Conservation (phyloP, 2,888 invertebrate genomes). For the Pollenia griseotomentosa region DNA sequence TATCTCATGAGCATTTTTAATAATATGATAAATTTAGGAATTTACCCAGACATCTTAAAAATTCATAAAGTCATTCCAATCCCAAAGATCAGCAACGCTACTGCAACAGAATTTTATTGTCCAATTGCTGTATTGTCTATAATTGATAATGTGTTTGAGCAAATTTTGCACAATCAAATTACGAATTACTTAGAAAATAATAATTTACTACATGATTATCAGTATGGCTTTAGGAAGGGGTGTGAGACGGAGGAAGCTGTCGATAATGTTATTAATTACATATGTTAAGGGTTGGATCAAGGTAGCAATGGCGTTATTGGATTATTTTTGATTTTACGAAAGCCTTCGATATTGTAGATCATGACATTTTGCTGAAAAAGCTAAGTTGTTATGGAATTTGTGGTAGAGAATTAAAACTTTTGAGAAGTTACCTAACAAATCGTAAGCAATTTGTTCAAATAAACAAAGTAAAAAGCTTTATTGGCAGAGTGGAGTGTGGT, state of each 20-base stretch:
- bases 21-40: neutral
- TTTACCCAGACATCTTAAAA: slow-evolving; percentile 40
- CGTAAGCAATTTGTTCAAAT: slow-evolving; percentile 16
- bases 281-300: slow-evolving; percentile 22
- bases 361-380: slow-evolving; percentile 9
- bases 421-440: neutral
- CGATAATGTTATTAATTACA: slow-evolving; percentile 10
- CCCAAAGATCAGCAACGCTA: neutral
- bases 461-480: neutral
- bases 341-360: slow-evolving; percentile 25
- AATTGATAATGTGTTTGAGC: neutral
- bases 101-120: no score
- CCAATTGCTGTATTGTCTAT: neutral
- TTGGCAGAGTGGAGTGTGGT: slow-evolving; percentile 21
- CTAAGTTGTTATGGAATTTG: no score
- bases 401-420: neutral
- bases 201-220: no score
- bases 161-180: no score
- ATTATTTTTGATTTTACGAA: slow-evolving; percentile 15
- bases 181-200: no score
- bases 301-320: neutral
- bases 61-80: slow-evolving; percentile 22
- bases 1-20: slow-evolving; percentile 10
- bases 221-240: no score
- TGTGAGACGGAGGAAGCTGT: no score